Conservation (phyloP, 2,113 vertebrate genomes). For the Lepisosteus osseus region DNA sequence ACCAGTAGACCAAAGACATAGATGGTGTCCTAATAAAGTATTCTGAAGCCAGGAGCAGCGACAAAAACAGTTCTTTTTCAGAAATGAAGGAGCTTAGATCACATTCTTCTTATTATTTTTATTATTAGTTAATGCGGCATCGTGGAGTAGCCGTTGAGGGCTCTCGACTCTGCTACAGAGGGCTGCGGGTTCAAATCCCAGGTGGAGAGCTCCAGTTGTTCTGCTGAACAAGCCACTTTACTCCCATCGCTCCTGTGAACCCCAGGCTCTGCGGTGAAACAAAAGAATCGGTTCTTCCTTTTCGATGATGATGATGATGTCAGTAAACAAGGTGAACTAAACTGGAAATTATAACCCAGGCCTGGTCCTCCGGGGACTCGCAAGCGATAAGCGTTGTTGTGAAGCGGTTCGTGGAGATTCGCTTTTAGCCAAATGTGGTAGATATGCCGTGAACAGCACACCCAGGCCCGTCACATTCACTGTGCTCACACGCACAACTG, state of each 20-base stretch:
- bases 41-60: background rate
- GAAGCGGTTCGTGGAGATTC: slow-evolving; percentile 56
- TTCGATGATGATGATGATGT: background rate
- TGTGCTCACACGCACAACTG: slow-evolving; percentile 27
- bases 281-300: too few species aligned
- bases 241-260: too few species aligned
- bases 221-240: too few species aligned
- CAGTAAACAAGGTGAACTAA: slow-evolving; percentile 2
- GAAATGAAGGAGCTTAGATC: too few species aligned
- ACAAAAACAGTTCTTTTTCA: background rate
- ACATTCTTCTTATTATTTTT: background rate
- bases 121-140: background rate
- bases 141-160: too few species aligned
- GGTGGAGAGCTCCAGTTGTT: too few species aligned
- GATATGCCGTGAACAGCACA: slow-evolving; percentile 56
- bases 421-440: slow-evolving; percentile 66
- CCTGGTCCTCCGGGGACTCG: slow-evolving; percentile 29
- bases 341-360: slow-evolving; percentile 49
- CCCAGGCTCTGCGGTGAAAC: too few species aligned
- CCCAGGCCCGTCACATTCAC: slow-evolving; percentile 51
- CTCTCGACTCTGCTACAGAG: too few species aligned
- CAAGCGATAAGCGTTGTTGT: slow-evolving; percentile 53
- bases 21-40: slow-evolving; percentile 48
- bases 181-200: too few species aligned
- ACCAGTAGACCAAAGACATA: slow-evolving; percentile 73